A percentile compares a stretch with the other conserved stretches of the same genome.
phyloP scores from a whole-genome alignment of 2,888 invertebrate genomes.

The Melangyna quadrimaculata region DNA sequence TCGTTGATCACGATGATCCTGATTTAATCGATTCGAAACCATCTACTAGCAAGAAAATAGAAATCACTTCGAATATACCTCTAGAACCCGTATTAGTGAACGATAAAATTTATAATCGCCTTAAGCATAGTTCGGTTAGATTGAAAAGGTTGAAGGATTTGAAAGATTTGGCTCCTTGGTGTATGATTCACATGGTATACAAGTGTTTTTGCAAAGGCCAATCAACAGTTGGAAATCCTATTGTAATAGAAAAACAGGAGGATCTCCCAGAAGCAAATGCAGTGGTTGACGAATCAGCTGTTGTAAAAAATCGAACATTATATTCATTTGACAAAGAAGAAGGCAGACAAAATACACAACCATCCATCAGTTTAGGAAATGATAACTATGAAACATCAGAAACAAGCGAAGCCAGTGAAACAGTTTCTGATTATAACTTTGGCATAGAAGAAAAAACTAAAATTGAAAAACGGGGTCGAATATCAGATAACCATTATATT shows the following conservation, averaged over 20 bases:
- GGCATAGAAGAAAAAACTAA: constrained; percentile 41
- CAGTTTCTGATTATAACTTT: background rate
- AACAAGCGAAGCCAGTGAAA: constrained; percentile 17
- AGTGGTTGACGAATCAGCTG: constrained; percentile 13
- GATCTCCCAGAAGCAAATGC: constrained; percentile 10
- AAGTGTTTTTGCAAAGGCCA: constrained; percentile 85
- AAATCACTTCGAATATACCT: constrained; percentile 43
- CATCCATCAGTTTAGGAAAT: background rate
- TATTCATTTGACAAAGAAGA: constrained; percentile 78
- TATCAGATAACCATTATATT: constrained; percentile 45
- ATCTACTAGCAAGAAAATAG: constrained; percentile 47
- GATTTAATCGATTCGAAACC: constrained; percentile 57
- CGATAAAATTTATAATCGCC: constrained; percentile 74
- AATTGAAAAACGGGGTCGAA: constrained; percentile 37
- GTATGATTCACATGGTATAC: constrained; percentile 86
- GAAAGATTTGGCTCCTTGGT: constrained; percentile 84
- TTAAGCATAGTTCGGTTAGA: constrained; percentile 78
- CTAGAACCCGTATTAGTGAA: constrained; percentile 73
- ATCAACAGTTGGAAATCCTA: constrained; percentile 76
- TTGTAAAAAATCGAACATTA: constrained; percentile 72
- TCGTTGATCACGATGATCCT: constrained; percentile 75
- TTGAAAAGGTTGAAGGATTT: constrained; percentile 77
- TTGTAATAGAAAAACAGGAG: constrained; percentile 76
- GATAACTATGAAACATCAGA: constrained; percentile 3
- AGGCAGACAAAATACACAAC: background rate